These are phyloP conservation scores for Perccottus glenii DNA, from an alignment of 2,113 vertebrate species.

Conservation along the genomic window DNA sequence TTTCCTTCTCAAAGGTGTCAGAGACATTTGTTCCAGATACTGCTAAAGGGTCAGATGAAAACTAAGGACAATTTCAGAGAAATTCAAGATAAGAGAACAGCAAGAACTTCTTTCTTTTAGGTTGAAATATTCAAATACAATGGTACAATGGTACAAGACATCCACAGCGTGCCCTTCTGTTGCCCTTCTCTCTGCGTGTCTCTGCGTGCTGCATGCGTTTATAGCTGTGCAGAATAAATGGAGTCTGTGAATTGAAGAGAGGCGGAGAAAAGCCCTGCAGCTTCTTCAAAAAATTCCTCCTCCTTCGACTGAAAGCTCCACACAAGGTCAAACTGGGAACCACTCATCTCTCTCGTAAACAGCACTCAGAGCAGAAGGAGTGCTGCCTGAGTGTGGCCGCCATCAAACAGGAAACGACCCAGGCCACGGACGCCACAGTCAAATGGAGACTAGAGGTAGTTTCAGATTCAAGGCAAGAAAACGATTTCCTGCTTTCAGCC, in stretches of 20 bases:
- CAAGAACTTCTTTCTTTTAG: background rate
- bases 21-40: too few relatives aligned
- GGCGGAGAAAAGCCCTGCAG: slow-evolving; percentile 5
- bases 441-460: slow-evolving; percentile 7
- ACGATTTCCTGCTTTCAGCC: slow-evolving; percentile 33
- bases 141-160: background rate
- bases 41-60: too few relatives aligned
- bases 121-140: background rate
- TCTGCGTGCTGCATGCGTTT: background rate
- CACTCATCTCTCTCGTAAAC: slow-evolving; percentile 8
- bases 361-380: slow-evolving; percentile 5
- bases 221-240: slow-evolving; percentile 6
- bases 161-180: background rate
- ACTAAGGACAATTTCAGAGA: background rate
- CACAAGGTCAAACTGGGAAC: slow-evolving; percentile 25
- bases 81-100: background rate
- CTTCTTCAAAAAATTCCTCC: slow-evolving; percentile 16
- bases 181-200: background rate
- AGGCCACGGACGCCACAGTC: background rate
- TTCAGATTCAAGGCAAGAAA: slow-evolving; percentile 4
- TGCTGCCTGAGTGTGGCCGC: background rate
- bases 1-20: too few relatives aligned
- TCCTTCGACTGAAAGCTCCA: slow-evolving; percentile 18
- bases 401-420: slow-evolving; percentile 20
- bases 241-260: background rate